These are phyloP conservation scores for Netta rufina DNA, from an alignment of 2,797 vertebrate genomes.

Conservation along the genomic window DNA sequence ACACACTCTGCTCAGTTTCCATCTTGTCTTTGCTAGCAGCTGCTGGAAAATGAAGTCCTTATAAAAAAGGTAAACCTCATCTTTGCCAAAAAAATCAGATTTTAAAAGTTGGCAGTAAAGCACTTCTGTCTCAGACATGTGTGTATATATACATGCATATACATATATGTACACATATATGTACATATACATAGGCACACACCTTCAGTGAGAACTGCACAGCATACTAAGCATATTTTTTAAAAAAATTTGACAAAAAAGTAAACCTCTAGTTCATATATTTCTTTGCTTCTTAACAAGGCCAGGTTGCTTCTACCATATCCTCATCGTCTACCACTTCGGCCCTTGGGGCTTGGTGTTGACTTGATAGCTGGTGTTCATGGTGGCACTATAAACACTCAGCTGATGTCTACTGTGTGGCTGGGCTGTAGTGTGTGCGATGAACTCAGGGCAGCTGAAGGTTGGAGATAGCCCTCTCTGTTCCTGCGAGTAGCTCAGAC, in stretches of 20 bases:
- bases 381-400: fast-evolving
- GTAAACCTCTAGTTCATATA: not conserved
- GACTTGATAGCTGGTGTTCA: not conserved
- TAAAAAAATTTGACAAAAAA: not conserved
- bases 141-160: not conserved
- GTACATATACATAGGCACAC: not conserved
- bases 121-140: not conserved
- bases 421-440: not conserved
- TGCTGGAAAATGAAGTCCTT: not conserved
- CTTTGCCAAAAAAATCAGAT: not conserved
- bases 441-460: not conserved
- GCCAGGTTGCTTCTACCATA: not conserved
- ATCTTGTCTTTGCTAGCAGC: not conserved
- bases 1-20: not conserved
- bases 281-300: not conserved
- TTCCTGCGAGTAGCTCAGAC: not conserved
- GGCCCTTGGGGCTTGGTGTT: not conserved
- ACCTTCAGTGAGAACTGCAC: not conserved
- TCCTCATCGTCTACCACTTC: not conserved
- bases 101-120: not conserved
- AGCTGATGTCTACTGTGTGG: fast-evolving
- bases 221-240: not conserved
- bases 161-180: not conserved
- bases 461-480: not conserved
- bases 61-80: not conserved